Evolutionary conservation across 2,797 vertebrate genomes (phyloP).

Genomic region (Enteromius radiatus): DNA sequence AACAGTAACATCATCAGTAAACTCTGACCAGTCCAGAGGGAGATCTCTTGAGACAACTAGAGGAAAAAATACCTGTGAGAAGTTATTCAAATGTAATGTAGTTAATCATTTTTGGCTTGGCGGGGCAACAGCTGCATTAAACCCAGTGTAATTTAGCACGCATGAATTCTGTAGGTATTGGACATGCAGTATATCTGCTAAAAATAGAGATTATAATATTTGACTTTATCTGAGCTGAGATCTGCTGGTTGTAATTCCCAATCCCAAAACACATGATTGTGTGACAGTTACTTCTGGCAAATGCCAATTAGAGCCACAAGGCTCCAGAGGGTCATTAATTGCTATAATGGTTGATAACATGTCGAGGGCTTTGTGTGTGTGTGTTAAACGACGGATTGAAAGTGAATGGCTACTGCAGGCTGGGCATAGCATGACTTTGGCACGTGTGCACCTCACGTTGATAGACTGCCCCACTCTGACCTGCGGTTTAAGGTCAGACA

Average conservation of each 20-base stretch:
- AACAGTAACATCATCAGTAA: background rate
- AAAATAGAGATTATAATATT: background rate
- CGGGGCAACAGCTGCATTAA: background rate
- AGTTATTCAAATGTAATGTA: background rate
- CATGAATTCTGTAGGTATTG: background rate
- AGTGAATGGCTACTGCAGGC: conserved; percentile 5
- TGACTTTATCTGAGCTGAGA: background rate
- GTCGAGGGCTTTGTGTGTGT: background rate
- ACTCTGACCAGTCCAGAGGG: background rate
- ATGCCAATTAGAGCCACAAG: conserved; percentile 1
- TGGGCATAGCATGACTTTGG: background rate
- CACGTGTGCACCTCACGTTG: conserved; percentile 16
- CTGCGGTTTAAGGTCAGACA: conserved; percentile 7
- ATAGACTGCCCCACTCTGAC: background rate
- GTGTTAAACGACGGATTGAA: conserved; percentile 6
- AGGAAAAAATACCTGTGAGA: background rate
- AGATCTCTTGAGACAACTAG: background rate
- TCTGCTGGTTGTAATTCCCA: background rate
- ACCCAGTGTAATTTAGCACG: background rate
- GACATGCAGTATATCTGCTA: background rate
- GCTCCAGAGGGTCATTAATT: conserved; percentile 11
- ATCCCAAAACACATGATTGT: conserved; percentile 1
- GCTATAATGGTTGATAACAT: conserved; percentile 10
- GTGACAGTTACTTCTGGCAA: background rate
- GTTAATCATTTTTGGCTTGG: too few relatives aligned